Percentiles rank a stretch among this genome's conserved stretches.
Evolutionary conservation across 2,797 vertebrate species (phyloP).

Genomic region (Glossophaga mutica): DNA sequence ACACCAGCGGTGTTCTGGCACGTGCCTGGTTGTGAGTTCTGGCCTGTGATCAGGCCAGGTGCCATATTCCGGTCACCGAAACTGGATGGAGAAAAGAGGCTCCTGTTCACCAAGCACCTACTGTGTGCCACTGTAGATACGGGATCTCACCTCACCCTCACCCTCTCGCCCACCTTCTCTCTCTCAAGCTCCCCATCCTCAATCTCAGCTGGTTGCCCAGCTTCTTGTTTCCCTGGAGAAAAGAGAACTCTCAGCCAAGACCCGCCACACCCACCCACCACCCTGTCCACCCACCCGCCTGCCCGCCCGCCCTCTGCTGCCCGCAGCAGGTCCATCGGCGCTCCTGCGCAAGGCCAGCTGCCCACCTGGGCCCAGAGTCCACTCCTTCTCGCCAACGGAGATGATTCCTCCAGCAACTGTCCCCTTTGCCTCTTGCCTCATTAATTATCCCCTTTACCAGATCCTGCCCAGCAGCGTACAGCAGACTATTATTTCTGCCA

Average conservation of each 20-base stretch:
- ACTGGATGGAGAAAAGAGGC: not conserved
- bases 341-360: not conserved
- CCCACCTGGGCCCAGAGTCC: not conserved
- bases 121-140: not conserved
- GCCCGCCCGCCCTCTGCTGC: accelerated
- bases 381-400: not conserved
- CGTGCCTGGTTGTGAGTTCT: not conserved
- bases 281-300: accelerated
- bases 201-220: not conserved
- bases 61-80: not conserved
- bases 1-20: not conserved
- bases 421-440: not conserved
- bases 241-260: not conserved
- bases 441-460: not conserved
- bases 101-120: not conserved
- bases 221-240: not conserved
- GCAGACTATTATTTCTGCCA: not conserved
- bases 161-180: not conserved
- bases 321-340: not conserved
- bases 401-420: not conserved
- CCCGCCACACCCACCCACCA: accelerated
- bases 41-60: not conserved
- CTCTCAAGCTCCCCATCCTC: not conserved
- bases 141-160: not conserved
- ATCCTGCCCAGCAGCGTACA: not conserved